These are phyloP conservation scores for Noctua pronuba DNA, from an alignment of 2,888 invertebrate genomes.

Conservation along the genomic window DNA sequence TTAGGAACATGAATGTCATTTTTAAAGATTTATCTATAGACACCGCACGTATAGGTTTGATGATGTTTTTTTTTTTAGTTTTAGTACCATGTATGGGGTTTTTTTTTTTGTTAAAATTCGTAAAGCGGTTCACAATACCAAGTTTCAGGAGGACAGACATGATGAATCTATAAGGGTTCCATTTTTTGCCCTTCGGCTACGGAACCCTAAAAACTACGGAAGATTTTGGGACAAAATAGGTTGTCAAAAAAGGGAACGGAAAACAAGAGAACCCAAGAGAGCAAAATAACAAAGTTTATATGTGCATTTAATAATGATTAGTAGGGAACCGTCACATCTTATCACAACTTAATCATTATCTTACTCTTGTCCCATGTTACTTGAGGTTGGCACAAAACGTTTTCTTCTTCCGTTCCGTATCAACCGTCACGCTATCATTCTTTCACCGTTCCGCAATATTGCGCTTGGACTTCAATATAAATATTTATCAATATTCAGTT, in stretches of 20 bases:
- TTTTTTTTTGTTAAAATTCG: too few relatives aligned
- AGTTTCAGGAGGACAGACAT: too few relatives aligned
- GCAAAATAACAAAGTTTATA: neutral
- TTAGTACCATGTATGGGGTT: too few relatives aligned
- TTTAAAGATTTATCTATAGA: too few relatives aligned
- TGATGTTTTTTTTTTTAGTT: too few relatives aligned
- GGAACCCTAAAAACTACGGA: too few relatives aligned
- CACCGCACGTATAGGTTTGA: too few relatives aligned
- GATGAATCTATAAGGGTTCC: too few relatives aligned
- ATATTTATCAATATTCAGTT: slow-evolving; percentile 5
- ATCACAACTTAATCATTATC: neutral
- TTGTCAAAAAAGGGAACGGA: neutral
- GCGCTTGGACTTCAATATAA: neutral
- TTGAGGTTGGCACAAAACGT: neutral
- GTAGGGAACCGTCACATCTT: neutral
- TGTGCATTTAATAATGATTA: neutral
- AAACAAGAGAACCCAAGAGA: neutral
- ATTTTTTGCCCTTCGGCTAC: too few relatives aligned
- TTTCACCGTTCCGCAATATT: neutral
- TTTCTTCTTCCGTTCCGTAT: neutral
- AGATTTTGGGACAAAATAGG: neutral
- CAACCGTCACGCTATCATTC: neutral
- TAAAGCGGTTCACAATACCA: too few relatives aligned
- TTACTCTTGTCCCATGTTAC: too few relatives aligned
- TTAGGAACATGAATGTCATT: too few relatives aligned